Conservation (phyloP, 2,113 vertebrate genomes). For the Elaphurus davidianus region DNA sequence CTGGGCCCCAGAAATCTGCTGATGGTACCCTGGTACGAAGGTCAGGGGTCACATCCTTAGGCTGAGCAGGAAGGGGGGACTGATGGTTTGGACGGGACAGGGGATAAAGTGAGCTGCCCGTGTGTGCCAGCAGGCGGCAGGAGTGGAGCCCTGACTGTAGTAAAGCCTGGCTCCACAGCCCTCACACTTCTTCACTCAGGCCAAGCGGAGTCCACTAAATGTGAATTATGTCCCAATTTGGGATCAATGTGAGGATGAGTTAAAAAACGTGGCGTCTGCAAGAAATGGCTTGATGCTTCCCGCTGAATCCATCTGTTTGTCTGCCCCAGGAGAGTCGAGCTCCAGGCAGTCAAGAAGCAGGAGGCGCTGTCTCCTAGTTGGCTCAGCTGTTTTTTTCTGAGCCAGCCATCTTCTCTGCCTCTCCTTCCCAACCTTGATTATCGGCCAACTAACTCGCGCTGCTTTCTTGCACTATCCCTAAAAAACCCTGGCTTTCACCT, state of each 20-base stretch:
- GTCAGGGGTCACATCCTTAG: not conserved
- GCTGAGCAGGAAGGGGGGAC: not conserved
- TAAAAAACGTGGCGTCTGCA: not conserved
- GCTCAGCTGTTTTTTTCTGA: not conserved
- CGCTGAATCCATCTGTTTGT: not conserved
- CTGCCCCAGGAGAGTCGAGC: not conserved
- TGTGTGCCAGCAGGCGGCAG: not conserved
- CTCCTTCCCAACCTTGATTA: not conserved
- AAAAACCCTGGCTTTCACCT: not conserved
- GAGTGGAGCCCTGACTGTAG: not conserved
- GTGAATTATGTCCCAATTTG: not conserved
- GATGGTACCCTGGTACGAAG: not conserved
- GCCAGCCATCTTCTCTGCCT: not conserved
- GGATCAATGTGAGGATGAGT: not conserved
- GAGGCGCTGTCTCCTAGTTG: not conserved
- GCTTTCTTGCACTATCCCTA: not conserved
- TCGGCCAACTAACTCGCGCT: not conserved
- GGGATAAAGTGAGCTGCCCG: fast-evolving
- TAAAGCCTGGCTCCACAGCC: not conserved
- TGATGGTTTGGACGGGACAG: not conserved
- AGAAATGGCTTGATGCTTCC: not conserved
- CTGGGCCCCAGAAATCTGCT: too few relatives aligned
- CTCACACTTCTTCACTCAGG: not conserved
- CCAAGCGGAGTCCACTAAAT: not conserved
- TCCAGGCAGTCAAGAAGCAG: not conserved